Base-by-base conservation (phyloP, 2,888 invertebrate species). In the Sarcophaga caerulescens region DNA sequence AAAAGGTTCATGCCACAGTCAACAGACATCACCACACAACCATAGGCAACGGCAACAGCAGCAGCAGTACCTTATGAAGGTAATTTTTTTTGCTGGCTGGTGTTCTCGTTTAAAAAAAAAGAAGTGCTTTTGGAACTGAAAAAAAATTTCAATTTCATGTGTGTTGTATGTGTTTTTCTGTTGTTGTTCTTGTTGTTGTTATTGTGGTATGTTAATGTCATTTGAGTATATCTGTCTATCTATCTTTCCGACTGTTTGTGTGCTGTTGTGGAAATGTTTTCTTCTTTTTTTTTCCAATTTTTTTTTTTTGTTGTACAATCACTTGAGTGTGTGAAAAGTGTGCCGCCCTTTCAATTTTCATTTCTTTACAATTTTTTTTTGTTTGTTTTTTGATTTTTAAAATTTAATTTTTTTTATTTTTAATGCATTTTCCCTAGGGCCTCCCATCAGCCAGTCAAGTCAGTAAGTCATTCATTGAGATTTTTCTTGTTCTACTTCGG, bases 201-300 rank as follows among this genome's bases (percentile, higher is more conserved):
- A 25, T 77, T 78, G 78, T 57, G 85, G 81, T 59, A 60, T 82
- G 78, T 82, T 79, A 66, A 69, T 77, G 83, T 74, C 74, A 81
- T 81, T 59, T 68, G 62, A 44, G 5, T 69, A 35, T 8, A 35
- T 35, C 8, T 35, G 35, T 35, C 17, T 44, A 23, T 47, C 5
- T 23, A 17, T n/a, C 12, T 14, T 19, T 74, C 11, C 23, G 1
- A 45, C 35, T 73, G 14, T 74, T 14, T 65, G n/a, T 52, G 59
- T 19, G 11, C 25, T 63, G 21, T 52, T 57, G 69, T 68, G 21
- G 52, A 52, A 21, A 66, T 76, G 57, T 52, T 23, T 65, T 44
- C 59, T 68, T 35, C 47, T 23, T 47, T 59, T 57, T 62, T 59
- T 70, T n/a, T 21, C 4, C 4, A 60, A 21, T 23, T 47, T 12